Percentiles rank a stretch among this genome's conserved stretches.
Conservation (phyloP, 2,888 invertebrate species). For the Lobophora halterata region DNA sequence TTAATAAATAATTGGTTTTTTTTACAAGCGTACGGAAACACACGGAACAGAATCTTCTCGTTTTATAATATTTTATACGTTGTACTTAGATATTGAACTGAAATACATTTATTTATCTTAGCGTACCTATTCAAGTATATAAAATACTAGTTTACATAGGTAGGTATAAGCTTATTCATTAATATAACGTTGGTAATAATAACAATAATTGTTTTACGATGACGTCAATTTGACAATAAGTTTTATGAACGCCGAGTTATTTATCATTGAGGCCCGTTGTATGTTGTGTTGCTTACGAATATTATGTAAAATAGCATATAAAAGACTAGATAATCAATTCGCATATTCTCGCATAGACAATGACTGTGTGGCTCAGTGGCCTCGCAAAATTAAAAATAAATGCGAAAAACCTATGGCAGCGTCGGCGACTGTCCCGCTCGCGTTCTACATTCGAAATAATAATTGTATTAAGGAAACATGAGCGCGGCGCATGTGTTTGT, state of each 20-base stretch:
- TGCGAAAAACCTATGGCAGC: constrained; percentile 28
- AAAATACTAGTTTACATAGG: constrained; percentile 20
- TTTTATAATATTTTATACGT: no score
- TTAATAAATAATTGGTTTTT: no score
- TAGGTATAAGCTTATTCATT: constrained; percentile 29
- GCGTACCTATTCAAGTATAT: constrained; percentile 19
- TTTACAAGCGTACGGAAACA: no score
- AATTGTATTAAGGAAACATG: constrained; percentile 82
- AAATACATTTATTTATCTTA: constrained; percentile 15
- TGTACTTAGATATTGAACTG: constrained; percentile 5
- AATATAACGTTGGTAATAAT: constrained; percentile 31
- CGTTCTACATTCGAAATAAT: constrained; percentile 79
- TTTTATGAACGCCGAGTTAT: constrained; percentile 33
- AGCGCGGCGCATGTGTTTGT: constrained; percentile 81
- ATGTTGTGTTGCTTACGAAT: constrained; percentile 25
- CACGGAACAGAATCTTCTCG: constrained; percentile 7
- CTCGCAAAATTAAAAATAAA: constrained; percentile 56
- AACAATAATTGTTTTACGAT: constrained; percentile 40
- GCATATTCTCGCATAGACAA: constrained; percentile 46
- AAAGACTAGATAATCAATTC: constrained; percentile 41
- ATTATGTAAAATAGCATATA: constrained; percentile 26
- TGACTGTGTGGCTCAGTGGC: constrained; percentile 36
- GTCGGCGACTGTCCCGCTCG: constrained; percentile 55
- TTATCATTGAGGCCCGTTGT: constrained; percentile 31
- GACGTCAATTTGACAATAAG: constrained; percentile 45